A percentile compares a stretch with the other conserved stretches of the same genome.
Evolutionary conservation across 1,140 invertebrate genomes (phyloP).

Genomic region (Cecropterus lyciades): DNA sequence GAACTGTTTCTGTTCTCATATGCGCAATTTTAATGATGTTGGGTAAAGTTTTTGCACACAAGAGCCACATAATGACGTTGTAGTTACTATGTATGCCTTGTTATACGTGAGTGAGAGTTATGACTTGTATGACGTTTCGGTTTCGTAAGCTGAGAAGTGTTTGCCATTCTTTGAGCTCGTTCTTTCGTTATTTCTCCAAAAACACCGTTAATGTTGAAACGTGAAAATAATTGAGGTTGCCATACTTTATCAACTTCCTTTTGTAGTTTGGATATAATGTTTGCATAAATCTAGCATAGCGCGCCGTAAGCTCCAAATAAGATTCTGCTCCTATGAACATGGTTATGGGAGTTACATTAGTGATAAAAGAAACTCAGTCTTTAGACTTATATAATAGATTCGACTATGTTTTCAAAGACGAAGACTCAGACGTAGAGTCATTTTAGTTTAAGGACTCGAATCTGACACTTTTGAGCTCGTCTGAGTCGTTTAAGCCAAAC

Average conservation of each 20-base stretch:
- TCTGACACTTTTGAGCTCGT: too few relatives aligned
- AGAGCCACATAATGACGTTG: slow-evolving; percentile 26
- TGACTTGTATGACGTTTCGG: not conserved
- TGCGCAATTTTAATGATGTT: slow-evolving; percentile 26
- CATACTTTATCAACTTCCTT: not conserved
- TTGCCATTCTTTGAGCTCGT: slow-evolving; percentile 3
- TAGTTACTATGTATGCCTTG: slow-evolving; percentile 3
- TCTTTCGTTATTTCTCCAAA: slow-evolving; percentile 11
- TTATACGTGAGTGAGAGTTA: not conserved
- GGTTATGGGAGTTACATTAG: too few relatives aligned
- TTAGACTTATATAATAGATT: too few relatives aligned
- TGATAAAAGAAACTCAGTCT: too few relatives aligned
- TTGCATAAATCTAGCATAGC: too few relatives aligned
- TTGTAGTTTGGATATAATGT: not conserved
- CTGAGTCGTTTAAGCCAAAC: too few relatives aligned
- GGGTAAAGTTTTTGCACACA: slow-evolving; percentile 8
- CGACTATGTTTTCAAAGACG: too few relatives aligned
- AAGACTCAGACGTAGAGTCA: too few relatives aligned
- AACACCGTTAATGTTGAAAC: slow-evolving; percentile 9
- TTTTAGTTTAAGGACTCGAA: too few relatives aligned
- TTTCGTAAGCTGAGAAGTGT: slow-evolving; percentile 9
- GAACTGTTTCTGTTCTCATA: slow-evolving; percentile 11
- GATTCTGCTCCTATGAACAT: too few relatives aligned
- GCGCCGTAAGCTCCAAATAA: too few relatives aligned
- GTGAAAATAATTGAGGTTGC: slow-evolving; percentile 12